Evolutionary conservation across 2,113 vertebrate genomes (phyloP), one percentile per base, ranked within the genome.

Genomic region (Salvelinus sp.): DNA sequence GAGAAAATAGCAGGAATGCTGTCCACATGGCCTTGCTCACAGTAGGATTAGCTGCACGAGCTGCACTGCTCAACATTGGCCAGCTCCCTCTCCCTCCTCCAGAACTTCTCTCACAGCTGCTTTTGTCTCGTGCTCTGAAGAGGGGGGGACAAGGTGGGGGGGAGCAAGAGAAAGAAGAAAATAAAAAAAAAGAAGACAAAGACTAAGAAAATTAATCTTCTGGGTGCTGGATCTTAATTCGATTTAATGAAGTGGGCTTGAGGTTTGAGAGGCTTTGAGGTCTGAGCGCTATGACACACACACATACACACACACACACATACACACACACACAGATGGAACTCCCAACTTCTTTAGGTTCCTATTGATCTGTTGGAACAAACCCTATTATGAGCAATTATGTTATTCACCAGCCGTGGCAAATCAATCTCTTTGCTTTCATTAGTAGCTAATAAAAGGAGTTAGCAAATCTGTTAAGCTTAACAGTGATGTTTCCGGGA

Each of bases 1-100:
- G 65, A 87, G 87, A 90, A 91, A 92, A 91, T 89, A 90, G 84
- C 89, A 90, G 84, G 91, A 92, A 93, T 93, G 91, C 82, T 80
- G 85, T 90, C 86, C 90, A 88, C 90, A 91, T 88, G 84, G 90
- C 85, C 77, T 69, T 76, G 82, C 81, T 90, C 89, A 81, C 87
- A 90, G 89, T 86, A 82, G 91, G 91, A 91, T 92, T 91, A 92
- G 77, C 86, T 87, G 88, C 92, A 89, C 89, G 86, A 90, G 88
- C 84, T 91, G 87, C 88, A 88, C 88, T 88, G 85, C 82, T 78
- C 88, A 87, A 89, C 84, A 84, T 89, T 82, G 62, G 73, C 79
- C 73, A 81, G 83, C 83, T 77, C 13, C 58, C 13, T 16, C 50
- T 54, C 14, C 50, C 50, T 54, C 50, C 16, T 18, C 18, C 27